Conservation (phyloP, 1,140 invertebrate genomes). For the Bombus superbus region DNA sequence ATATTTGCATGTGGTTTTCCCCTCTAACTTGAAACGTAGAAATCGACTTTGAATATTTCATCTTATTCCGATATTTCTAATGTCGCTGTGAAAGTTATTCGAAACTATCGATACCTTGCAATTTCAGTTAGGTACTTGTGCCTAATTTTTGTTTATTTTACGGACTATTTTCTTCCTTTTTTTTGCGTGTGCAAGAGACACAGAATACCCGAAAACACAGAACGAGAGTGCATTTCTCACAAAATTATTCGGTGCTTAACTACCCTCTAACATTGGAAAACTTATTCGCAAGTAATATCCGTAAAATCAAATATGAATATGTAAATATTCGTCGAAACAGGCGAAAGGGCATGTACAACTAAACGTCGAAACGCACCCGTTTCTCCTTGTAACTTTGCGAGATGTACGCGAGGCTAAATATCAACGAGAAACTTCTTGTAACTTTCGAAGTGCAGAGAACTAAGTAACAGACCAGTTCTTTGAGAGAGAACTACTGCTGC, state of each 20-base stretch:
- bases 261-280: not conserved
- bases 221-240: not conserved
- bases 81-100: not conserved
- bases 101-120: not conserved
- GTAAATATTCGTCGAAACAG: not conserved
- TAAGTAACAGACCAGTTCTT: slow-evolving; percentile 22
- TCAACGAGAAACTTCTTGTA: not conserved
- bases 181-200: not conserved
- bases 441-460: not conserved
- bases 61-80: not conserved
- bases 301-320: not conserved
- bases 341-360: not conserved
- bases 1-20: not conserved
- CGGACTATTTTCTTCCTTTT: not conserved
- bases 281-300: not conserved
- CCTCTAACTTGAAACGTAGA: not conserved
- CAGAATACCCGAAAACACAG: not conserved
- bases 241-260: not conserved
- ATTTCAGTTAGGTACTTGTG: not conserved
- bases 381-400: not conserved
- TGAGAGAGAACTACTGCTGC: not conserved
- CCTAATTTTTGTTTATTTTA: too few species aligned
- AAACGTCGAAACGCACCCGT: not conserved
- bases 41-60: not conserved
- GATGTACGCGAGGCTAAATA: slow-evolving; percentile 16